phyloP scores from a whole-genome alignment of 2,888 invertebrate species.

The Ennomos erosarius region DNA sequence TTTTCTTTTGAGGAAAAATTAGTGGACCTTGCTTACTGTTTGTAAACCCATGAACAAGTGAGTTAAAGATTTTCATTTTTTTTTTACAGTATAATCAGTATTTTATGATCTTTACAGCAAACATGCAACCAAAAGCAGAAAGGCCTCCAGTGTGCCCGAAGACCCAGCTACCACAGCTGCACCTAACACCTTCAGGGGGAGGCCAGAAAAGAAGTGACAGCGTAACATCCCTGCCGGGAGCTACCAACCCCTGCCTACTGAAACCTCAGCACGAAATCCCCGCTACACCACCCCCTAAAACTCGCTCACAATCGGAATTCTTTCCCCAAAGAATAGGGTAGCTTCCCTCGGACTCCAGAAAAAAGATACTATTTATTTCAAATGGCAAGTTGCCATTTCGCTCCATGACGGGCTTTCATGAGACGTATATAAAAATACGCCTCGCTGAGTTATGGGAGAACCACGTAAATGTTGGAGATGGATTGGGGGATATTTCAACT shows the following conservation, averaged over 20 bases:
- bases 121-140: constrained; percentile 77
- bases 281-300: constrained; percentile 75
- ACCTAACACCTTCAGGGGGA: constrained; percentile 69
- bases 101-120: constrained; percentile 53
- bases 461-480: constrained; percentile 62
- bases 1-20: neutral
- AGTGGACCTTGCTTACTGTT: neutral
- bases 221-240: constrained; percentile 51
- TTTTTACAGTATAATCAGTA: constrained; percentile 3
- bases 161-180: constrained; percentile 64
- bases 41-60: constrained; percentile 1
- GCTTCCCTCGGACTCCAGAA: constrained; percentile 48
- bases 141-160: constrained; percentile 70
- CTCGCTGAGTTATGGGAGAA: constrained; percentile 58
- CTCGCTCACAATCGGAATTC: constrained; percentile 67
- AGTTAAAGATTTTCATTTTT: constrained; percentile 10
- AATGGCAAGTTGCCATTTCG: constrained; percentile 79
- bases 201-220: constrained; percentile 62
- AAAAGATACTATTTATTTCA: constrained; percentile 54
- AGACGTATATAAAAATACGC: constrained; percentile 74
- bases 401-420: constrained; percentile 66
- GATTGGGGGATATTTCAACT: constrained; percentile 50
- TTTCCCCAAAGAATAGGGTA: constrained; percentile 77
- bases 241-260: constrained; percentile 67
- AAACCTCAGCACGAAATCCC: constrained; percentile 78